Percentiles rank a stretch among this genome's conserved stretches.
Evolutionary conservation across 2,113 vertebrate genomes (phyloP).

Genomic region (Catharus fuscescens): DNA sequence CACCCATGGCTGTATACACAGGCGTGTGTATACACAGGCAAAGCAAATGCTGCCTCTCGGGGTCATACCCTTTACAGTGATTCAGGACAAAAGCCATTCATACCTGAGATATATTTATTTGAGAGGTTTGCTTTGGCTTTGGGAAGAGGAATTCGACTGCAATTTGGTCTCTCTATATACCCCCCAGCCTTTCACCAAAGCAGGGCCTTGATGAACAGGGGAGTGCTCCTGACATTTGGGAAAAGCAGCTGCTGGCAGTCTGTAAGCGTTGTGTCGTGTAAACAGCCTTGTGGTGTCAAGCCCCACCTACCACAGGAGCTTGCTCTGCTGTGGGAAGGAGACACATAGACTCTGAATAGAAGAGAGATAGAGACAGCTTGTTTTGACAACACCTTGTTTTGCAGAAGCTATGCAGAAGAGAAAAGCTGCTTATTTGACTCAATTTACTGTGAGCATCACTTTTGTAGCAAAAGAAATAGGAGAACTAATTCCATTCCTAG

Average conservation of each 20-base stretch:
- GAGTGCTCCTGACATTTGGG: not conserved
- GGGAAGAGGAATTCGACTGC: not conserved
- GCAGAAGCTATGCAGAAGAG: not conserved
- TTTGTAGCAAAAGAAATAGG: not conserved
- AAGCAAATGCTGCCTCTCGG: not conserved
- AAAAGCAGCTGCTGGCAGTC: not conserved
- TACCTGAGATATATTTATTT: not conserved
- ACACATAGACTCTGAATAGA: not conserved
- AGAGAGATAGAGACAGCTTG: not conserved
- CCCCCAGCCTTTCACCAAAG: not conserved
- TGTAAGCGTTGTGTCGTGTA: not conserved
- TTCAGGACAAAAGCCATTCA: not conserved
- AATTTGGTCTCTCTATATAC: not conserved
- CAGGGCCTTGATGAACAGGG: not conserved
- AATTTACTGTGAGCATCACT: not conserved
- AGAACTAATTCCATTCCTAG: not conserved
- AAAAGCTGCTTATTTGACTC: not conserved
- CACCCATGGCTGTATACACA: accelerated
- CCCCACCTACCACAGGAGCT: not conserved
- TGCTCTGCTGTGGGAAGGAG: not conserved
- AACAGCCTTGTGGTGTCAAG: not conserved
- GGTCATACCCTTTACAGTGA: too few relatives aligned
- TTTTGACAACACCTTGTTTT: not conserved
- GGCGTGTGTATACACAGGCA: not conserved
- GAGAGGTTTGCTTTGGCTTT: not conserved